Percentiles rank a stretch among this genome's conserved stretches.
Evolutionary conservation across 2,888 invertebrate species (phyloP).

Genomic region (Drosophila niveifrons): DNA sequence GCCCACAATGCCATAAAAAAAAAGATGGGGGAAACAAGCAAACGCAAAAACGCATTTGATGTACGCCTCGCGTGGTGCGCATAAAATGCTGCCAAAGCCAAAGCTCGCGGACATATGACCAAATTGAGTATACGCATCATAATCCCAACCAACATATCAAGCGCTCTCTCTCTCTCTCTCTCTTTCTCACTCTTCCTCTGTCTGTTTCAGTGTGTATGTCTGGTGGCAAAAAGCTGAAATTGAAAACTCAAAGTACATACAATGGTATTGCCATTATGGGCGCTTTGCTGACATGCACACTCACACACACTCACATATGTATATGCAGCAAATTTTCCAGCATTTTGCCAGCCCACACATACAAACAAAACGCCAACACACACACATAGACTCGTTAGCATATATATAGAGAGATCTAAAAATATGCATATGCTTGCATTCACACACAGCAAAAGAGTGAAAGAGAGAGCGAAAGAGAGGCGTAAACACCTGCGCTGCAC

Average conservation of each 20-base stretch:
- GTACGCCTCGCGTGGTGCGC: slow-evolving; percentile 20
- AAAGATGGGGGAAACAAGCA: slow-evolving; percentile 33
- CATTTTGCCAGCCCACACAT: slow-evolving; percentile 37
- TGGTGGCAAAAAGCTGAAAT: slow-evolving; percentile 67
- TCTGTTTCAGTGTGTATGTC: slow-evolving; percentile 6
- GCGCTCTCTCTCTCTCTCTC: not conserved
- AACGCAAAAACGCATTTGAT: slow-evolving; percentile 38
- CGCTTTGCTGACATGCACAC: slow-evolving; percentile 49
- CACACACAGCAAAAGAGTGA: slow-evolving; percentile 3
- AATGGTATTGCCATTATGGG: slow-evolving; percentile 69
- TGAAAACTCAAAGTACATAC: slow-evolving; percentile 76
- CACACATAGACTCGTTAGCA: not conserved
- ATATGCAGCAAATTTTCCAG: slow-evolving; percentile 55
- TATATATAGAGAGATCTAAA: slow-evolving; percentile 11
- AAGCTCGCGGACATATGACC: slow-evolving; percentile 38
- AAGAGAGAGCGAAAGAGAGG: not conserved
- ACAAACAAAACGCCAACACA: slow-evolving; percentile 22
- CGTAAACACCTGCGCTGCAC: slow-evolving; percentile 6
- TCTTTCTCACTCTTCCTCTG: not conserved
- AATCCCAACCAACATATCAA: slow-evolving; percentile 25
- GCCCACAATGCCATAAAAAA: slow-evolving; percentile 28
- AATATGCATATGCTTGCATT: slow-evolving; percentile 28
- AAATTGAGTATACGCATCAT: slow-evolving; percentile 42
- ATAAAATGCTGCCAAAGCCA: slow-evolving; percentile 32
- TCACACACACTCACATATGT: slow-evolving; percentile 28